Conservation (phyloP, 2,113 vertebrate species). For the Tachycineta bicolor region DNA sequence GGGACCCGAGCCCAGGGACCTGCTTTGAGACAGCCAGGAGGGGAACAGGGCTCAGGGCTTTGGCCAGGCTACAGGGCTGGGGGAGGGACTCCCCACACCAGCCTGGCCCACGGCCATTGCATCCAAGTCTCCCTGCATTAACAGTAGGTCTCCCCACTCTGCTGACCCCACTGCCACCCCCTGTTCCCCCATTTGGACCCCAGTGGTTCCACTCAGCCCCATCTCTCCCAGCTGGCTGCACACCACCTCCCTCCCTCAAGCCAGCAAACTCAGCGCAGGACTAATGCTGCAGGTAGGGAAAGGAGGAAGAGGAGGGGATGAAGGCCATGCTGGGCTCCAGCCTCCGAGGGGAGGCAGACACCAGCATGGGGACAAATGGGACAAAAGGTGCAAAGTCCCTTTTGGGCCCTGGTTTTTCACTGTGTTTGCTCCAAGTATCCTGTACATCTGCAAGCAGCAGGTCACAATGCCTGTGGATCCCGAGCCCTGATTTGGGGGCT, state of each 20-base stretch:
- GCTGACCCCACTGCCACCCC: background rate
- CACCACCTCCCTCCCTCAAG: background rate
- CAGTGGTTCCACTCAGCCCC: background rate
- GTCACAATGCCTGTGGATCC: background rate
- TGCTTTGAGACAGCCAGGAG: constrained; percentile 24
- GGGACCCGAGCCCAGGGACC: background rate
- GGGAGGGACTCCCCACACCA: background rate
- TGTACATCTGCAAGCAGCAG: background rate
- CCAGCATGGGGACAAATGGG: background rate
- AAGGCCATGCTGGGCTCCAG: background rate
- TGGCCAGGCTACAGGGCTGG: background rate
- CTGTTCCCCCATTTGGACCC: background rate
- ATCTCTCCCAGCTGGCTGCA: background rate
- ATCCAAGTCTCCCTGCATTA: background rate
- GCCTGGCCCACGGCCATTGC: background rate
- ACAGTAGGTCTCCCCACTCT: background rate
- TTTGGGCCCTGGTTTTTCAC: background rate
- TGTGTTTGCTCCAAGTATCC: background rate
- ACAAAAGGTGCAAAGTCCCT: constrained; percentile 25
- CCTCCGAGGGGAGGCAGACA: background rate
- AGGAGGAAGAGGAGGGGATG: background rate
- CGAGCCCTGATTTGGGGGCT: background rate
- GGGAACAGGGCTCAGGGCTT: background rate
- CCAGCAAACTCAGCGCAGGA: background rate
- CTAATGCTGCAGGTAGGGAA: background rate